Base-by-base conservation (phyloP, 2,113 vertebrate species). In the Ivindomyrus marchei region DNA sequence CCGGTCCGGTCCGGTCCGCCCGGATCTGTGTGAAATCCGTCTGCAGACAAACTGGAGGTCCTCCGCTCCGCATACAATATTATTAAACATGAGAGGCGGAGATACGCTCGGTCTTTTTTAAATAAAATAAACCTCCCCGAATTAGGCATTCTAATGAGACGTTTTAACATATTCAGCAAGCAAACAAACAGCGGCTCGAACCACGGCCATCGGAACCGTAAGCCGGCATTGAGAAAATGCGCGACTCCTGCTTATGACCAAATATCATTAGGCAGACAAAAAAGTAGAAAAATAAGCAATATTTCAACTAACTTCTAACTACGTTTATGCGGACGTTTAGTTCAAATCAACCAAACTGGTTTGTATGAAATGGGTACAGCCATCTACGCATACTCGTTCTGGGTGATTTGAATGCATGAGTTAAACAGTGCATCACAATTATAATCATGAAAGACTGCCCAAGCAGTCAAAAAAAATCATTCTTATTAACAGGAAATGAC, bases 101-200 rank as follows among this genome's bases (percentile, higher is more conserved):
- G 96, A 97, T 93, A 91, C 93, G 90, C 94, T 95, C 96, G 88
- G 96, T n/a, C 95, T 96, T 97, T 97, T 96, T 96, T 31, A 97
- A 97, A 80, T 42, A 96, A 97, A 96, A 95, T 95, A 96, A 97
- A 96, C 96, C 96, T 96, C 96, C 96, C 95, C 94, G 95, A 96
- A 96, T 96, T 96, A 96, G 95, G 95, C 95, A 96, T 97, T 90
- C 85, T 90, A 90, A 90, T 90, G 66, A 90, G 90, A 80, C 90
- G n/a, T 42, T 88, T 88, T 90, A 88, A 88, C 87, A 74, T 97
- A 97, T 97, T 97, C 96, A 88, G 52, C 36, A 24, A n/a, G 89
- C 62, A 90, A 77, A 77, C 86, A 90, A 77, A 80, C 86, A 31
- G 62, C 90, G 45, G 53, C 89, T 56, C 9, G 66, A 74, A 11